Conservation (phyloP, 2,888 invertebrate species). For the Chironomus riparius region DNA sequence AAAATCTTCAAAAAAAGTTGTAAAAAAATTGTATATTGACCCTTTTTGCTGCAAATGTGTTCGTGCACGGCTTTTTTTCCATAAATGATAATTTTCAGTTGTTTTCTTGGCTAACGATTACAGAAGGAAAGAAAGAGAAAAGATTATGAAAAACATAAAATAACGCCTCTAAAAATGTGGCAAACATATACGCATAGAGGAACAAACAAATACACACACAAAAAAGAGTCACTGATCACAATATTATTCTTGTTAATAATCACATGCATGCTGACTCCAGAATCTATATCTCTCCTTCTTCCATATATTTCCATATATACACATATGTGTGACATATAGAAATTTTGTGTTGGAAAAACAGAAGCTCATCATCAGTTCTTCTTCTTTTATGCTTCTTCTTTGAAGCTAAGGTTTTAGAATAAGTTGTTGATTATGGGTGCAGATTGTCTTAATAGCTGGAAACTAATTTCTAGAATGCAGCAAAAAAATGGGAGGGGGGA, state of each 20-base stretch:
- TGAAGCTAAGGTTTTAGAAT: not conserved
- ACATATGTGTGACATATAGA: not conserved
- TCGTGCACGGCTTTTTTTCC: not conserved
- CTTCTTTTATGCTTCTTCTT: not conserved
- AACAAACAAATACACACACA: too few relatives aligned
- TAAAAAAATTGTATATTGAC: not conserved
- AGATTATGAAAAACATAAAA: not conserved
- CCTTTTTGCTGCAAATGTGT: not conserved
- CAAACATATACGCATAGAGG: not conserved
- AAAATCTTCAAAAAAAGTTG: too few relatives aligned
- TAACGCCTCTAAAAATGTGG: not conserved
- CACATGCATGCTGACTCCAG: not conserved
- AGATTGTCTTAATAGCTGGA: too few relatives aligned
- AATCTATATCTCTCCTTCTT: not conserved
- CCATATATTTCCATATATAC: not conserved
- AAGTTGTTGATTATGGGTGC: too few relatives aligned
- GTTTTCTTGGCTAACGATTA: not conserved
- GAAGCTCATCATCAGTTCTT: not conserved
- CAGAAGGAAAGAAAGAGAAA: not conserved
- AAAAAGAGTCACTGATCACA: not conserved
- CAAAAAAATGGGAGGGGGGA: too few relatives aligned
- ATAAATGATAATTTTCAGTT: not conserved
- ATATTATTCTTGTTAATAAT: not conserved
- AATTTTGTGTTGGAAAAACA: not conserved
- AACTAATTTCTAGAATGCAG: too few relatives aligned